phyloP scores from a whole-genome alignment of 2,888 invertebrate species.

The Carpatolechia fugitivella region DNA sequence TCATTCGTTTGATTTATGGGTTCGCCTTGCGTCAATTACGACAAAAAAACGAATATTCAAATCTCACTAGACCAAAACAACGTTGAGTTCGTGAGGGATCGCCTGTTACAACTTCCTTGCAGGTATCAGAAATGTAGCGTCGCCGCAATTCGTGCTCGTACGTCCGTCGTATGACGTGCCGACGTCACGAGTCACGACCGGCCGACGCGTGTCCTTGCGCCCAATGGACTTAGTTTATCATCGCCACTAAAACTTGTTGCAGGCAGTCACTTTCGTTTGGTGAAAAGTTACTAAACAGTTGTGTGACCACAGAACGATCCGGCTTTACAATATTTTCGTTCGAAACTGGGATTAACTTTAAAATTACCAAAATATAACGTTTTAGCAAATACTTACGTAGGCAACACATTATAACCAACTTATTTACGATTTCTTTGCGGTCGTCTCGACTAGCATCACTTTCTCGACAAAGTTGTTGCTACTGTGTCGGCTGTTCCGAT shows the following conservation, averaged over 20 bases:
- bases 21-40: no score
- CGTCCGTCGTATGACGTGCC: conserved; percentile 29
- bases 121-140: conserved; percentile 20
- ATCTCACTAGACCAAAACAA: conserved; percentile 3
- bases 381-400: no score
- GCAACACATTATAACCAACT: no score
- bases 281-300: conserved; percentile 5
- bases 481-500: conserved; percentile 31
- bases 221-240: conserved; percentile 15
- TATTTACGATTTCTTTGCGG: neutral
- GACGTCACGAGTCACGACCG: conserved; percentile 38
- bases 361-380: no score
- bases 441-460: neutral
- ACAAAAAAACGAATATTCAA: no score
- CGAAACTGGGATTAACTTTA: no score
- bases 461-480: conserved; percentile 23
- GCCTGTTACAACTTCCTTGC: conserved; percentile 8
- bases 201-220: conserved; percentile 33
- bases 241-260: conserved; percentile 14
- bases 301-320: neutral
- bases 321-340: no score
- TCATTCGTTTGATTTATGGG: no score
- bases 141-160: conserved; percentile 28
- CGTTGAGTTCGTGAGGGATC: conserved; percentile 26
- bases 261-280: conserved; percentile 19